phyloP scores from a whole-genome alignment of 2,113 vertebrate species.

The Salvelinus fontinalis region DNA sequence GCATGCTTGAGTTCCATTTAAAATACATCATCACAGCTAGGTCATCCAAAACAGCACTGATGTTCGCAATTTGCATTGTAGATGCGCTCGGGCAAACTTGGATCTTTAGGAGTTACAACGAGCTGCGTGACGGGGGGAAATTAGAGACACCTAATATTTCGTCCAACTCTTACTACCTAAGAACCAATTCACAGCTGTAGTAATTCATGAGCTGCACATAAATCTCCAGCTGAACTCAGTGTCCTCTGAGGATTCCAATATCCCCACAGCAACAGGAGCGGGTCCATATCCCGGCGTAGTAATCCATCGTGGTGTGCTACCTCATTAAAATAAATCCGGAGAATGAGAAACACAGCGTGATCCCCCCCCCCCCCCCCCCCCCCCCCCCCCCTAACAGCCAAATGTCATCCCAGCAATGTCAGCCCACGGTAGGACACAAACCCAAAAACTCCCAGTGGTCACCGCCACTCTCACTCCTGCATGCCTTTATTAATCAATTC shows the following conservation, averaged over 20 bases:
- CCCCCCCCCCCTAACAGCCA: constrained; percentile 5
- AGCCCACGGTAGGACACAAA: constrained; percentile 6
- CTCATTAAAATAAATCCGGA: constrained; percentile 42
- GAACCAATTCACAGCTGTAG: constrained; percentile 3
- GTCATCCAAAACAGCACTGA: constrained; percentile 19
- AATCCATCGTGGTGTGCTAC: constrained; percentile 22
- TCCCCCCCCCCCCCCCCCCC: neutral
- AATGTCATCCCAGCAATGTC: constrained; percentile 13
- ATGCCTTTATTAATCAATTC: constrained; percentile 22
- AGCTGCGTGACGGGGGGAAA: neutral
- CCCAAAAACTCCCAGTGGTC: constrained; percentile 11
- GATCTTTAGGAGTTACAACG: constrained; percentile 26
- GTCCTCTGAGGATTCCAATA: constrained; percentile 24
- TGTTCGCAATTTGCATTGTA: constrained; percentile 35
- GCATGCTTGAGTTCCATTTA: constrained; percentile 13
- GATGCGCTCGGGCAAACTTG: constrained; percentile 16
- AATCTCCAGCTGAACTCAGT: constrained; percentile 23
- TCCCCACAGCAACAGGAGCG: constrained; percentile 19
- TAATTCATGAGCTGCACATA: constrained; percentile 27
- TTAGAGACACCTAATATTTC: constrained; percentile 12
- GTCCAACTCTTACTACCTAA: constrained; percentile 18
- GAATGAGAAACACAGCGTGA: constrained; percentile 15
- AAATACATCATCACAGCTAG: neutral
- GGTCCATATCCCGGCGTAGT: neutral
- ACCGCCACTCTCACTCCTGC: constrained; percentile 9